Base-by-base conservation (phyloP, 1,140 invertebrate species). In the Lordiphosa collinella region DNA sequence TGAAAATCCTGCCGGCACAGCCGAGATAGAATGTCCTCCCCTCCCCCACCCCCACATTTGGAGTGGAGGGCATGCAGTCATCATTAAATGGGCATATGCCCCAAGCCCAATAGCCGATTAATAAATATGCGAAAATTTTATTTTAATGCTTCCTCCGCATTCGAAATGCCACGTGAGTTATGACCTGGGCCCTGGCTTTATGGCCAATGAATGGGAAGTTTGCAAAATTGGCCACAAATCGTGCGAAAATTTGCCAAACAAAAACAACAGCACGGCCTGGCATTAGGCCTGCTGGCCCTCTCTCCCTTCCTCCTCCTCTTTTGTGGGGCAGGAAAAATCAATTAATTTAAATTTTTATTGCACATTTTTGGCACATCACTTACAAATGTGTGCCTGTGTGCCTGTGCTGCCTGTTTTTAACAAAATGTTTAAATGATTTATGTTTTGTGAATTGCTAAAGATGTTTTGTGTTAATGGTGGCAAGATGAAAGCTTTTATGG, bases 341-440 rank as follows among this genome's bases (percentile, higher is more conserved):
- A 82, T 80, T 80, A 80, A 80, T 80, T 80, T 66, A 41, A 62
- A 56, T 59, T 62, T 80, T 80, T 82, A 75, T 80, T 80, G 76
- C 76, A 29, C 37, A 47, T 52, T 25, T 25, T 18, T 18, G 18
- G 18, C 18, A 18, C 18, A 18, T 18, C 18, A 32, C 29, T 29
- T 10, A 44, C 18, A 44, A n/a, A 13, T 47, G 44, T 34, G 29
- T 47, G 12, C 8, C 9, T 7, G 8, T 10, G 12, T 32, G 11
- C 13, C 13, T n/a, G n/a, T n/a, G n/a, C n/a, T 47, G 12, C 8
- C 9, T 25, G 12, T 43, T 22, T 25, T 10, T 22, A 12, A 13
- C 13, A 36, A 11, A 36, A 41, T 25, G 18, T 18, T 18, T 25
- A 25, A 3, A 25, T 25, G 22, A 25, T 25, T 25, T 25, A 25